These are phyloP conservation scores for Cyprinodon diabolis DNA, from an alignment of 2,797 vertebrate genomes.

Conservation along the genomic window DNA sequence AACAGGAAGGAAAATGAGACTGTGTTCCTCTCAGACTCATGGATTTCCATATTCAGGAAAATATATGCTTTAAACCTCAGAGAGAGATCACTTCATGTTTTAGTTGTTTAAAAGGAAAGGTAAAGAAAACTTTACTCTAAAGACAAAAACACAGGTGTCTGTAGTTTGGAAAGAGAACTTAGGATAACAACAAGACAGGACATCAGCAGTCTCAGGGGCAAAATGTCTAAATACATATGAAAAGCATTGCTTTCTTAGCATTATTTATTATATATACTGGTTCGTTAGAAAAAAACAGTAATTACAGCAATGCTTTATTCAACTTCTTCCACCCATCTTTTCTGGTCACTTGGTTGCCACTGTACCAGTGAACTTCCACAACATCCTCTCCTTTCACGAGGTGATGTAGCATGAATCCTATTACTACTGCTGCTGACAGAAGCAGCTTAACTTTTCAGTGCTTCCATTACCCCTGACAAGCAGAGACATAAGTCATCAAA, in stretches of 20 bases:
- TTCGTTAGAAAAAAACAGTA: conserved; percentile 13
- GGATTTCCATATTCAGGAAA: conserved; percentile 59
- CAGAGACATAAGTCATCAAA: conserved; percentile 78
- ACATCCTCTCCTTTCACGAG: conserved; percentile 48
- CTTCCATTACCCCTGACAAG: conserved; percentile 80
- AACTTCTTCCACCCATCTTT: neutral
- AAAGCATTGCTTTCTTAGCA: neutral
- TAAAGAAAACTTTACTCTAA: conserved; percentile 47
- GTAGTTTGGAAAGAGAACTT: conserved; percentile 44
- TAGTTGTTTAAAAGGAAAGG: conserved; percentile 28
- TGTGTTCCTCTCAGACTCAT: conserved; percentile 40
- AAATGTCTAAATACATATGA: neutral
- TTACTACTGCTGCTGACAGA: conserved; percentile 68
- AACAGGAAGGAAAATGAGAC: conserved; percentile 45
- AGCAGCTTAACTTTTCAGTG: conserved; percentile 65
- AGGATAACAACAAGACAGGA: conserved; percentile 17
- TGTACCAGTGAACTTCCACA: conserved; percentile 37
- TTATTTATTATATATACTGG: conserved; percentile 14
- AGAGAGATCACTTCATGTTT: conserved; percentile 42
- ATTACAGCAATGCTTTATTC: neutral
- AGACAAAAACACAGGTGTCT: conserved; percentile 47
- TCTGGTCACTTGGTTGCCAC: conserved; percentile 4
- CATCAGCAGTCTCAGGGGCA: conserved; percentile 5
- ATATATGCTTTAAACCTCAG: conserved; percentile 50
- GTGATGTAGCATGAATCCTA: conserved; percentile 63